Evolutionary conservation across 2,113 vertebrate genomes (phyloP).

Genomic region (Nothocercus nigrocapillus): DNA sequence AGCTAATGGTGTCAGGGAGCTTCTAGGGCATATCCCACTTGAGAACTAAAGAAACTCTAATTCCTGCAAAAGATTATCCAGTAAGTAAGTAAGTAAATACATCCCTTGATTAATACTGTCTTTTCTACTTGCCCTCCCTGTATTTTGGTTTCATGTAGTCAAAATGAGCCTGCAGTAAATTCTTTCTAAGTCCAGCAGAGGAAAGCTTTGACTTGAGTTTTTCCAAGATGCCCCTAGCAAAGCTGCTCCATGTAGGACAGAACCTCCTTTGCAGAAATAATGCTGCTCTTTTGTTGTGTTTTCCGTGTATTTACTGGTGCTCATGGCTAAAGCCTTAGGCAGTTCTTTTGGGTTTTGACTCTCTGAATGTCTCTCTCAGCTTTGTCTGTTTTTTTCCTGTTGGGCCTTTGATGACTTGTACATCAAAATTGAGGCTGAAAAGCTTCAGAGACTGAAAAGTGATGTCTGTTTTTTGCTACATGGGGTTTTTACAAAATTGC

Average conservation of each 20-base stretch:
- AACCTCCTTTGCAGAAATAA: neutral
- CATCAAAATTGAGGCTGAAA: neutral
- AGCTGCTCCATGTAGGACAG: neutral
- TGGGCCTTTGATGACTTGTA: neutral
- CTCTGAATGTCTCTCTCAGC: neutral
- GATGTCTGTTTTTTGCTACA: neutral
- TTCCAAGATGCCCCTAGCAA: neutral
- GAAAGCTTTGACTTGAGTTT: neutral
- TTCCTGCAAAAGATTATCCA: neutral
- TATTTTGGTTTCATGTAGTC: neutral
- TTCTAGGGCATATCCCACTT: neutral
- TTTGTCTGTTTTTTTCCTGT: neutral
- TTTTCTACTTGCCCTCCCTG: neutral
- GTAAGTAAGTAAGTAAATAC: neutral
- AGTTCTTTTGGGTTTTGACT: neutral
- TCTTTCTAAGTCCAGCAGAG: neutral
- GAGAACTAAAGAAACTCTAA: neutral
- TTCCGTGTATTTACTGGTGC: neutral
- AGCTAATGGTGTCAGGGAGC: neutral
- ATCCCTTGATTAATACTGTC: neutral
- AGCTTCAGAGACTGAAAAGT: neutral
- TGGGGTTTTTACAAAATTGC: neutral
- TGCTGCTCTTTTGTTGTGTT: constrained; percentile 7
- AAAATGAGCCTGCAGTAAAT: neutral
- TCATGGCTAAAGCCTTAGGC: neutral